phyloP scores from a whole-genome alignment of 2,113 vertebrate genomes.

The Cyprinodon tularosa region DNA sequence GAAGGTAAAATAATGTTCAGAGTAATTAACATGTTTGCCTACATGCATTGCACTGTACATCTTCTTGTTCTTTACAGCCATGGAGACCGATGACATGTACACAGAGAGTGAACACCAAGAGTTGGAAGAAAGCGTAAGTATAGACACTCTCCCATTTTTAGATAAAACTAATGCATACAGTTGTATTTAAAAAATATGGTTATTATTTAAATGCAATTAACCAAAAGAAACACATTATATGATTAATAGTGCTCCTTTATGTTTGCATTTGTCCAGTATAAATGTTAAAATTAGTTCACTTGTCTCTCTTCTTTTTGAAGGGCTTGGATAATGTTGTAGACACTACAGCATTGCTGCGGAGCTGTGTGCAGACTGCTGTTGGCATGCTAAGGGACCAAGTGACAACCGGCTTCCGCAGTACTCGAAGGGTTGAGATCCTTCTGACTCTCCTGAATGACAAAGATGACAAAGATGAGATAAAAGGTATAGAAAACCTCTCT shows the following conservation, averaged over 20 bases:
- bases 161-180: not conserved
- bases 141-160: conserved; percentile 1
- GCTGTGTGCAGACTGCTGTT: conserved; percentile 91
- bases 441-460: conserved; percentile 82
- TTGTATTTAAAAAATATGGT: not conserved
- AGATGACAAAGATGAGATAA: conserved; percentile 63
- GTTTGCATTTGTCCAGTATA: not conserved
- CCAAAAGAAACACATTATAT: too few species aligned
- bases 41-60: not conserved
- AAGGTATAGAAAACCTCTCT: conserved; percentile 65
- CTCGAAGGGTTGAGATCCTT: conserved; percentile 85
- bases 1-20: conserved; percentile 63
- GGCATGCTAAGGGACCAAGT: conserved; percentile 87
- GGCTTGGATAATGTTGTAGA: conserved; percentile 78
- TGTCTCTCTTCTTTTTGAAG: conserved; percentile 29
- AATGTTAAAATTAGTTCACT: not conserved
- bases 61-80: conserved; percentile 50
- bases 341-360: conserved; percentile 86
- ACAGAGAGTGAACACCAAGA: conserved; percentile 43
- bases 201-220: not conserved
- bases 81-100: conserved; percentile 74
- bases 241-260: not conserved
- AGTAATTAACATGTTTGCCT: not conserved
- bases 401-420: conserved; percentile 75
- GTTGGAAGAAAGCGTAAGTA: conserved; percentile 60